phyloP scores from a whole-genome alignment of 2,797 vertebrate species.

The Eulemur rubriventer region DNA sequence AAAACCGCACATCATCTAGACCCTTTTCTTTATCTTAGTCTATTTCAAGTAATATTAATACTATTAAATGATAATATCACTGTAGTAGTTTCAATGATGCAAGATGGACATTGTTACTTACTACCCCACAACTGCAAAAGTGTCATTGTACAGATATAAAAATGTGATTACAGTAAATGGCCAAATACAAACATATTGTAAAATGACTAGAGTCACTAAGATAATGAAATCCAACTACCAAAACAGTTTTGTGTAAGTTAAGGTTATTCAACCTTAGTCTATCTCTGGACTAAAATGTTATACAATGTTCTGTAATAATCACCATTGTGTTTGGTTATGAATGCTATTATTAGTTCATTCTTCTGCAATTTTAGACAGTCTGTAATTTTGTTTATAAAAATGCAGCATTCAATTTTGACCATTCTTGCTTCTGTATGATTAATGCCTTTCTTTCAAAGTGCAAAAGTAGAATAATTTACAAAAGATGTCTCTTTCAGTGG shows the following conservation, averaged over 20 bases:
- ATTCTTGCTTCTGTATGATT: slow-evolving; percentile 76
- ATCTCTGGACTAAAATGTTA: slow-evolving; percentile 69
- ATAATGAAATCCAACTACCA: slow-evolving; percentile 78
- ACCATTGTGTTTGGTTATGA: slow-evolving; percentile 71
- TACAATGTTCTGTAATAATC: neutral
- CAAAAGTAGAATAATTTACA: slow-evolving; percentile 83
- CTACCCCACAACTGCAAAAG: slow-evolving; percentile 87
- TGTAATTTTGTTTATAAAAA: slow-evolving; percentile 83
- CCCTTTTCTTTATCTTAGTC: slow-evolving; percentile 88
- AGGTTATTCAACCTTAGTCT: slow-evolving; percentile 65
- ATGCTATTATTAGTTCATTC: slow-evolving; percentile 75
- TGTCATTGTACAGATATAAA: slow-evolving; percentile 91
- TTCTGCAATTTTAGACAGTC: slow-evolving; percentile 75
- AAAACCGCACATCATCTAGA: slow-evolving; percentile 93
- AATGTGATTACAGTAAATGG: slow-evolving; percentile 86
- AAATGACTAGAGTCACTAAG: slow-evolving; percentile 86
- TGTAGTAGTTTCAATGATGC: slow-evolving; percentile 85
- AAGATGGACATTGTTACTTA: slow-evolving; percentile 86
- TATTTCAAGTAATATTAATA: slow-evolving; percentile 91
- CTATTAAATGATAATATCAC: slow-evolving; percentile 87
- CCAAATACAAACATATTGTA: slow-evolving; percentile 86
- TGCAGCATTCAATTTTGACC: slow-evolving; percentile 84
- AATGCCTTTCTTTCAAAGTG: slow-evolving; percentile 84
- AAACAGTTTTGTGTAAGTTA: slow-evolving; percentile 70
- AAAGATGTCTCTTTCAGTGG: slow-evolving; percentile 80